phyloP scores from a whole-genome alignment of 2,888 invertebrate species.

The Pollenia labialis region DNA sequence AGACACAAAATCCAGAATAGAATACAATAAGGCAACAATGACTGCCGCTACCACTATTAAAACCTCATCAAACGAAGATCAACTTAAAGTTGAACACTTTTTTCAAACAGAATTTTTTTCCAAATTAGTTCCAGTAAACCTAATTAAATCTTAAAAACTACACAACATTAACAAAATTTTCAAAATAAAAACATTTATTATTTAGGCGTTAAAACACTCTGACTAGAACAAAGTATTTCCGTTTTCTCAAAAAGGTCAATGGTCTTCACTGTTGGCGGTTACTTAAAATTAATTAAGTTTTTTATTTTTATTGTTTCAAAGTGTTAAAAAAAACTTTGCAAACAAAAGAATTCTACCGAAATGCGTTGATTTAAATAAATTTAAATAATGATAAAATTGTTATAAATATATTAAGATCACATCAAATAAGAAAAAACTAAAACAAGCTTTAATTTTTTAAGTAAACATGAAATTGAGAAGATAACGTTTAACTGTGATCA shows the following conservation, averaged over 20 bases:
- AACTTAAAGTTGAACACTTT: not conserved
- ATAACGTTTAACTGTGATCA: no score
- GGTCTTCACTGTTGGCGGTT: conserved; percentile 17
- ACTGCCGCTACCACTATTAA: conserved; percentile 46
- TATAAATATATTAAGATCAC: no score
- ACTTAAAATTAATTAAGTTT: not conserved
- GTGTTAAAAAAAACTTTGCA: not conserved
- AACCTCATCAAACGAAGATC: conserved; percentile 53
- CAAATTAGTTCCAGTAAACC: conserved; percentile 65
- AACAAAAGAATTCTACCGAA: conserved; percentile 5
- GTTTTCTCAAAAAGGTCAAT: conserved; percentile 61
- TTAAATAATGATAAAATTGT: no score
- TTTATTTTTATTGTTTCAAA: not conserved
- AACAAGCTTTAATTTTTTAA: no score
- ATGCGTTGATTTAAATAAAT: conserved; percentile 12
- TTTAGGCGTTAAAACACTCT: conserved; percentile 31
- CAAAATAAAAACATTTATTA: no score
- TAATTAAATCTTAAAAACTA: conserved; percentile 35
- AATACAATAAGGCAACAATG: not conserved
- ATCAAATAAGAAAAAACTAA: no score
- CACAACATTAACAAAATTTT: not conserved
- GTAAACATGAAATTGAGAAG: no score
- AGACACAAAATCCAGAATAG: not conserved
- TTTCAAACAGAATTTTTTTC: conserved; percentile 5
- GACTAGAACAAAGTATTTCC: conserved; percentile 55